Percentiles rank a stretch among this genome's conserved stretches.
These are phyloP conservation scores for Osmerus mordax DNA, from an alignment of 2,113 vertebrate species.

Conservation along the genomic window DNA sequence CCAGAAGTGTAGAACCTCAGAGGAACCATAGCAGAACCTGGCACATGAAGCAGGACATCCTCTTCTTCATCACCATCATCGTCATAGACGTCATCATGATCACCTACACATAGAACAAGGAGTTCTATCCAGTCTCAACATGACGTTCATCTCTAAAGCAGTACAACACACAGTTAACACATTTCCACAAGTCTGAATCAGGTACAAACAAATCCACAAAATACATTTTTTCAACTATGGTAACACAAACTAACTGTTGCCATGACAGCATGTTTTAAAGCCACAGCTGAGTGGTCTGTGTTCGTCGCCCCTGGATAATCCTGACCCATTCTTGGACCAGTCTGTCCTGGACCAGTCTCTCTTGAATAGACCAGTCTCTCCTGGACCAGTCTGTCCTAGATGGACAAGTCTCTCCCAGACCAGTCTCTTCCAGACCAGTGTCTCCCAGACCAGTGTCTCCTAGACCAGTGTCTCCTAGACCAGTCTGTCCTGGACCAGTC, in stretches of 20 bases:
- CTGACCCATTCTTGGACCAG: neutral
- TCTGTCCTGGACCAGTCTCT: too few relatives aligned
- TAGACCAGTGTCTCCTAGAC: too few relatives aligned
- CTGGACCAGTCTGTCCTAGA: too few relatives aligned
- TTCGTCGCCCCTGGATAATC: slow-evolving; percentile 26
- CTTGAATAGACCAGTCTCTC: too few relatives aligned
- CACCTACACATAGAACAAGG: slow-evolving; percentile 55
- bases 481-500: too few relatives aligned
- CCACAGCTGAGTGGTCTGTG: slow-evolving; percentile 72
- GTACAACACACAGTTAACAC: slow-evolving; percentile 58
- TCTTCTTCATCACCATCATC: slow-evolving; percentile 20
- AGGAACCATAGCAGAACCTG: too few relatives aligned
- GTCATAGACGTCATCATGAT: slow-evolving; percentile 1
- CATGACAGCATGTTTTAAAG: slow-evolving; percentile 59
- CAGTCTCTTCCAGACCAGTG: too few relatives aligned
- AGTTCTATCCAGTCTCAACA: slow-evolving; percentile 55
- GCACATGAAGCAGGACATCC: slow-evolving; percentile 37
- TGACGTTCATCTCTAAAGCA: slow-evolving; percentile 51
- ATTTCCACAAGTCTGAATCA: slow-evolving; percentile 48
- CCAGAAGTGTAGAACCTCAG: too few relatives aligned
- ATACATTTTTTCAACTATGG: slow-evolving; percentile 33
- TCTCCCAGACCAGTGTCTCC: too few relatives aligned
- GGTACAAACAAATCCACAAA: slow-evolving; percentile 38
- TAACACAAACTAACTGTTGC: slow-evolving; percentile 8
- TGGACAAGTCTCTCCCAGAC: too few relatives aligned